Evolutionary conservation across 2,797 vertebrate genomes (phyloP).

Genomic region (Danio choprae): DNA sequence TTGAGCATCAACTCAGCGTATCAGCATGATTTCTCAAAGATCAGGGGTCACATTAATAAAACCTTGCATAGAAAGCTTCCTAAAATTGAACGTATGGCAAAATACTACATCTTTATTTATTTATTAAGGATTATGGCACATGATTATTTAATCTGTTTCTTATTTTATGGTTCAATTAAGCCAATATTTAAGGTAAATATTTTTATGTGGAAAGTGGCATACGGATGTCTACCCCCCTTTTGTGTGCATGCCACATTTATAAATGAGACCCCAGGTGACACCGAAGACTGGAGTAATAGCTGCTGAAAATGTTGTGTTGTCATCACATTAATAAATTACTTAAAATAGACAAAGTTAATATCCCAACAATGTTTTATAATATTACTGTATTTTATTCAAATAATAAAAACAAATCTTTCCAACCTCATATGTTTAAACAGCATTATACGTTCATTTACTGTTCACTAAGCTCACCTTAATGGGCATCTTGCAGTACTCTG

Average conservation of each 20-base stretch:
- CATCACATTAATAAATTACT: background rate
- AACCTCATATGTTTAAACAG: background rate
- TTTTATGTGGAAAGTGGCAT: too few species aligned
- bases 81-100: too few species aligned
- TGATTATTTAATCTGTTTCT: too few species aligned
- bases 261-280: background rate
- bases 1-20: background rate
- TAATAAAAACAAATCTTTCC: background rate
- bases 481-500: slow-evolving; percentile 95
- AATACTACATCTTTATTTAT: too few species aligned
- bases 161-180: too few species aligned
- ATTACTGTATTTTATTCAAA: background rate
- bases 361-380: background rate
- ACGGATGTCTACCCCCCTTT: too few species aligned
- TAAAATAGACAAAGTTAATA: background rate
- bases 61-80: too few species aligned
- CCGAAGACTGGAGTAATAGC: background rate
- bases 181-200: too few species aligned
- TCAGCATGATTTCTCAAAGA: background rate
- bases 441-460: background rate
- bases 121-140: too few species aligned
- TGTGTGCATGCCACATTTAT: too few species aligned
- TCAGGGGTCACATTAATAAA: too few species aligned
- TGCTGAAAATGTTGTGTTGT: background rate
- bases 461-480: slow-evolving; percentile 81